Evolutionary conservation across 2,797 vertebrate genomes (phyloP).

Genomic region (Sylvia borin): DNA sequence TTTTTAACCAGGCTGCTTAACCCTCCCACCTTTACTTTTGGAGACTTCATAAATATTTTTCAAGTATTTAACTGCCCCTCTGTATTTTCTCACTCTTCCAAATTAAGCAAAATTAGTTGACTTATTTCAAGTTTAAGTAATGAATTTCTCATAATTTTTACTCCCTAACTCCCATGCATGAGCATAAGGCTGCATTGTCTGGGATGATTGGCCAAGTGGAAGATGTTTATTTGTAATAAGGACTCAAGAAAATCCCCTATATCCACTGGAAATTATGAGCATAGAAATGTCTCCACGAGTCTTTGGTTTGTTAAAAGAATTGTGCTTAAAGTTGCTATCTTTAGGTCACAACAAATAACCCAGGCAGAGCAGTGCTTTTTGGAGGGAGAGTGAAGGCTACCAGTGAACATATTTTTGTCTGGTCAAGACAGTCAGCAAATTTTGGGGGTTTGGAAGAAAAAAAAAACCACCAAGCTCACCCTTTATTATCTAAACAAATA

Average conservation of each 20-base stretch:
- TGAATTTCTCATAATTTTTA: neutral
- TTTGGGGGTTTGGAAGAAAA: neutral
- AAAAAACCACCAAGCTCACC: rapidly evolving
- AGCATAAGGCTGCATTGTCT: neutral
- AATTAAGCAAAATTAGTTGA: neutral
- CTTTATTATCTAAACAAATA: conserved; percentile 46
- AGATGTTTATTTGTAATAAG: conserved; percentile 34
- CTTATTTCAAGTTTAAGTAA: neutral
- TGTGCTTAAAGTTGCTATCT: neutral
- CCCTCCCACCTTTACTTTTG: neutral
- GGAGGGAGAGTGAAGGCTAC: neutral
- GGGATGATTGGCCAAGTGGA: neutral
- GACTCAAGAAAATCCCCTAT: conserved; percentile 25
- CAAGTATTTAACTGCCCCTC: neutral
- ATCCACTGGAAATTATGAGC: neutral
- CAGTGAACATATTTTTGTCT: conserved; percentile 27
- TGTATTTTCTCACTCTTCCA: neutral
- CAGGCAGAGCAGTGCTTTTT: neutral
- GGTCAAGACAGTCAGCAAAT: conserved; percentile 16
- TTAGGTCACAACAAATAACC: conserved; percentile 1
- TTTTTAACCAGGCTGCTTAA: neutral
- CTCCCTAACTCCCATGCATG: neutral
- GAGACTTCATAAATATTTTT: neutral
- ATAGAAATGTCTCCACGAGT: neutral
- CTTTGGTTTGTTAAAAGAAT: neutral